Base-by-base conservation (phyloP, 2,113 vertebrate species). In the Dolichallabes microphthalmus region DNA sequence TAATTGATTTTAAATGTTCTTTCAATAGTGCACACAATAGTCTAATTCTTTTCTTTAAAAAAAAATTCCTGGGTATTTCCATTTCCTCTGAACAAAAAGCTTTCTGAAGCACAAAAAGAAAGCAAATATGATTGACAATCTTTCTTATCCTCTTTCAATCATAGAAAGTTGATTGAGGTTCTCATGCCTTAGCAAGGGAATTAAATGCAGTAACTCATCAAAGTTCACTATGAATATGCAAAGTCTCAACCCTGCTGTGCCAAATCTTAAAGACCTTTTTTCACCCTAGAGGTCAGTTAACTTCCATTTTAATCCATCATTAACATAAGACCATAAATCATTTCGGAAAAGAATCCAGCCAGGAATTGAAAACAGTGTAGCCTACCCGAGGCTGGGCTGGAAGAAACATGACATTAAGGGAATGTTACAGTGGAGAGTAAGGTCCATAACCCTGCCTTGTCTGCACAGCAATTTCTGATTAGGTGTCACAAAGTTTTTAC, bases 1-100 rank as follows among this genome's bases (percentile, higher is more conserved):
- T 83, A 88, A 88, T 75, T 77, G 79, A 63, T 86, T 88, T 88
- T 63, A 74, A 86, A 85, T 83, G 61, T 58, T 83, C 66, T 86
- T 82, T 88, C 80, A 75, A 30, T 83, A 81, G 58, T 82, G 80
- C 75, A 76, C 68, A 74, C 66, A 64, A 19, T 35, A 86, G 75
- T 61, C 78, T 77, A 88, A 80, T 83, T 88, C 27, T 79, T 39
- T 80, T 88, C 45, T n/a, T n/a, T 53, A 53, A 75, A 53, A 75
- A 75, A 52, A 75, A 0, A 1, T 32, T 77, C 27, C 75, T 57
- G n/a, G 15, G 75, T 3, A 57, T 76, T 30, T 76, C 50, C 74
- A 53, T 76, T 55, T 17, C 74, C 50, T 57, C n/a, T 11, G 75
- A 77, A 76, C 74, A 35, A 73, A 74, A 83, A 58, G 32, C 32